Evolutionary conservation across 2,113 vertebrate species (phyloP).

Genomic region (Phrynosoma blainvillii): DNA sequence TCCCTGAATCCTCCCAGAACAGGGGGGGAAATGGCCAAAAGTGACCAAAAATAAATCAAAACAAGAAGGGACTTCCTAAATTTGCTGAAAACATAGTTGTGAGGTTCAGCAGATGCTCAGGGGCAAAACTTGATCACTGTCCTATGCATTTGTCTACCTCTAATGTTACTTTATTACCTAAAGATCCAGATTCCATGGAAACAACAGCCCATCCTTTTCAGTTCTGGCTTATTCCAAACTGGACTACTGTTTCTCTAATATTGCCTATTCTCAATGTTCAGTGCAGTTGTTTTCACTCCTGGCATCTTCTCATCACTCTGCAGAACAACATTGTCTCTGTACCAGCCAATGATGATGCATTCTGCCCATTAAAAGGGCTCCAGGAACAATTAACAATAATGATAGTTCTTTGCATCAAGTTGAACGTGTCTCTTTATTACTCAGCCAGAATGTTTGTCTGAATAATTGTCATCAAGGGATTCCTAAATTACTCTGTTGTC

Average conservation of each 20-base stretch:
- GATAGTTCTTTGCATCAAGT: background rate
- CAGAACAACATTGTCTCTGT: background rate
- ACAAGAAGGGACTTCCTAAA: too few species aligned
- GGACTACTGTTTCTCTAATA: background rate
- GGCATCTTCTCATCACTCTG: background rate
- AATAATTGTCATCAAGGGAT: background rate
- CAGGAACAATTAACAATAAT: background rate
- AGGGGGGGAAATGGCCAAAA: too few species aligned
- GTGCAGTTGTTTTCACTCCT: background rate
- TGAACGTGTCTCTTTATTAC: background rate
- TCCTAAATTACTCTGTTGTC: slow-evolving; percentile 18
- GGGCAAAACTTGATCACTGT: too few species aligned
- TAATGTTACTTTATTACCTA: background rate
- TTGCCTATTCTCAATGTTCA: background rate
- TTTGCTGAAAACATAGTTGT: too few species aligned
- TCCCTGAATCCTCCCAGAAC: too few species aligned
- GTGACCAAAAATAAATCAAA: too few species aligned
- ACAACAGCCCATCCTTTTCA: too few species aligned
- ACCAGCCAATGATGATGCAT: background rate
- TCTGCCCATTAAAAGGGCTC: background rate
- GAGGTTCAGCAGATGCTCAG: too few species aligned
- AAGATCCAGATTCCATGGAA: background rate
- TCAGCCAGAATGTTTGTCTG: background rate
- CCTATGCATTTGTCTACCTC: too few species aligned
- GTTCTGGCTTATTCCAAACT: background rate